These are phyloP conservation scores for Hylaea fasciaria DNA, from an alignment of 2,888 invertebrate genomes.

Conservation along the genomic window DNA sequence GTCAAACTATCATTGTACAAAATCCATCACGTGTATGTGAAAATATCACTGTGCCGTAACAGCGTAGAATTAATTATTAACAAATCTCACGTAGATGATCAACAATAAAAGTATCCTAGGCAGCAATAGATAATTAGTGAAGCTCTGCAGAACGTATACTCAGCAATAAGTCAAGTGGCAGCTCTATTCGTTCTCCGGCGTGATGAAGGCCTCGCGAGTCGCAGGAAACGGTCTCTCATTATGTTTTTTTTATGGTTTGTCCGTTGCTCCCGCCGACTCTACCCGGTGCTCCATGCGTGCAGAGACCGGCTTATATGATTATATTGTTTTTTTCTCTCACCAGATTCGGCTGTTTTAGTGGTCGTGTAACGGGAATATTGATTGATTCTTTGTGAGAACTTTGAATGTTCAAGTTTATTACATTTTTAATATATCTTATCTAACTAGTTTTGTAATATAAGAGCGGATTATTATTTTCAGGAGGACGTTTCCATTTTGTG, in stretches of 20 bases:
- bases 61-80: too few species aligned
- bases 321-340: slow-evolving; percentile 50
- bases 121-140: neutral
- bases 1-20: too few species aligned
- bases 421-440: neutral
- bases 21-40: too few species aligned
- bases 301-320: slow-evolving; percentile 51
- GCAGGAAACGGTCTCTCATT: slow-evolving; percentile 84
- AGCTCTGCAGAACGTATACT: neutral
- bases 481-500: neutral
- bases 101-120: too few species aligned
- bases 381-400: slow-evolving; percentile 27
- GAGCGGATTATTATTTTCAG: neutral
- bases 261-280: slow-evolving; percentile 69
- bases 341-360: slow-evolving; percentile 42
- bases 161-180: slow-evolving; percentile 4
- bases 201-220: slow-evolving; percentile 59
- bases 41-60: too few species aligned
- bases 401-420: slow-evolving; percentile 12
- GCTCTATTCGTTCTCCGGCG: slow-evolving; percentile 23
- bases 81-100: too few species aligned
- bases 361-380: slow-evolving; percentile 30
- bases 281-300: slow-evolving; percentile 53
- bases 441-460: neutral
- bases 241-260: slow-evolving; percentile 79